These are phyloP conservation scores for Aradus depressus DNA, from an alignment of 2,888 invertebrate species.

Conservation along the genomic window DNA sequence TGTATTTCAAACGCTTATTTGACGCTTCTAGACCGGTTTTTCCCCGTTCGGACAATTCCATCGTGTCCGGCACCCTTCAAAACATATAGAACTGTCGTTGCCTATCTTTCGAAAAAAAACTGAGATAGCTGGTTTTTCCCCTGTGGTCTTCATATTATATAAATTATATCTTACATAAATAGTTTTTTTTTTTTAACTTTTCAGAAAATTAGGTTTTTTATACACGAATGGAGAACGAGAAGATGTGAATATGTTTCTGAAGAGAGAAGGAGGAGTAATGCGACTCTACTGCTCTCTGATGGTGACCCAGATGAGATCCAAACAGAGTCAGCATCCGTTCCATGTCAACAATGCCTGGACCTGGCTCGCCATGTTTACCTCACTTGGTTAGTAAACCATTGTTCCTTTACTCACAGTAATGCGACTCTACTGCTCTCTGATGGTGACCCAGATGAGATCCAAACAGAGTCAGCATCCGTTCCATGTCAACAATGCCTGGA, in stretches of 20 bases:
- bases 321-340: constrained; percentile 50
- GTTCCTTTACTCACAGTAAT: no score
- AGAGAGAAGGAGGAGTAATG: constrained; percentile 74
- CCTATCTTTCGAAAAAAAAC: no score
- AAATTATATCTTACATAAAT: background rate
- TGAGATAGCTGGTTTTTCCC: no score
- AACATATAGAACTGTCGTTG: no score
- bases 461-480: constrained; percentile 49
- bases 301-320: constrained; percentile 40
- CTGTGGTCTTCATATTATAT: no score
- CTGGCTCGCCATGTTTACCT: constrained; percentile 67
- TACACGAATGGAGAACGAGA: constrained; percentile 53
- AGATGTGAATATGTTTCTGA: constrained; percentile 73
- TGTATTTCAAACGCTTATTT: no score
- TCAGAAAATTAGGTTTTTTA: constrained; percentile 48
- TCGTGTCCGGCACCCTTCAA: no score
- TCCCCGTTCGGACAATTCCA: no score
- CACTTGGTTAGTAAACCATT: constrained; percentile 44
- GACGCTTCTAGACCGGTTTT: no score
- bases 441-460: constrained; percentile 48
- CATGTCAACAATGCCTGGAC: constrained; percentile 65
- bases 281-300: constrained; percentile 70
- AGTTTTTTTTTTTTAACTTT: constrained; percentile 14
- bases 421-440: constrained; percentile 66
- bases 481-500: constrained; percentile 64